These are phyloP conservation scores for Berghia stephanieae DNA, from an alignment of 1,140 invertebrate species.

Conservation along the genomic window DNA sequence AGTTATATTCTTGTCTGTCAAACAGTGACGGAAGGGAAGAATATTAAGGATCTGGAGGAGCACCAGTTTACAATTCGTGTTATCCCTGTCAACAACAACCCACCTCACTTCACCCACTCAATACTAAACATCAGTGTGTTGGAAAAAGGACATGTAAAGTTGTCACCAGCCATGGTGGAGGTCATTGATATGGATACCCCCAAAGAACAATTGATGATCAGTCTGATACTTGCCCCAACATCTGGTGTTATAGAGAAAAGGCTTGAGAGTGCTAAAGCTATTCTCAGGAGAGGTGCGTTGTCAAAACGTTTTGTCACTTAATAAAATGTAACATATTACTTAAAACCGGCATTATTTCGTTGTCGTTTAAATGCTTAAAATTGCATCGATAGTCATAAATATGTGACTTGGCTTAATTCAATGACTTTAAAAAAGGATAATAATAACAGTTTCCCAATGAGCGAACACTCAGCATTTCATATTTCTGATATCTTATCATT, in stretches of 20 bases:
- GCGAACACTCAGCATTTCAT: no score
- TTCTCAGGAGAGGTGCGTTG: constrained; percentile 28
- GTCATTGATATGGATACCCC: constrained; percentile 44
- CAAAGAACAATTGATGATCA: constrained; percentile 37
- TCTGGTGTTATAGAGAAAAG: constrained; percentile 42
- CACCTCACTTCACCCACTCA: constrained; percentile 39
- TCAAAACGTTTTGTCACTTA: no score
- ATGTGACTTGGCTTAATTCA: no score
- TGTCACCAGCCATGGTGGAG: constrained; percentile 37
- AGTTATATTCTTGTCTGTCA: constrained; percentile 27
- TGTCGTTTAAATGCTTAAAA: no score
- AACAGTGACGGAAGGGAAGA: constrained; percentile 48
- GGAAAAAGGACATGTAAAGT: constrained; percentile 38
- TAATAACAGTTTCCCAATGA: no score
- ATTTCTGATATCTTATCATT: no score
- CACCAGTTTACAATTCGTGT: constrained; percentile 53
- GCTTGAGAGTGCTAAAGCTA: constrained; percentile 15
- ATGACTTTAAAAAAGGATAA: no score
- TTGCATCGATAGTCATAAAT: no score
- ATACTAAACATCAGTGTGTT: constrained; percentile 45
- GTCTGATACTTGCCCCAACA: constrained; percentile 36
- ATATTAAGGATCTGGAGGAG: constrained; percentile 42
- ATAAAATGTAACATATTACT: no score
- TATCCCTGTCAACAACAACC: constrained; percentile 55
- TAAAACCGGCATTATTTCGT: no score